Evolutionary conservation across 2,113 vertebrate species (phyloP).

Genomic region (Mus musculus): GRCm39 chr5:122040501-122041000

Average conservation of each 20-base stretch:
- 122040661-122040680: slow-evolving; percentile 38
- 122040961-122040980: neutral
- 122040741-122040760: neutral
- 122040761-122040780: neutral
- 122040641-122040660: slow-evolving; percentile 48
- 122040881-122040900: neutral
- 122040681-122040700: neutral
- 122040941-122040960: neutral
- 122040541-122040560: neutral
- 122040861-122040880: neutral
- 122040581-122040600: slow-evolving; percentile 59
- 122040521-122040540: neutral
- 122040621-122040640: slow-evolving; percentile 5
- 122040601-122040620: neutral
- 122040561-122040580: slow-evolving; percentile 37
- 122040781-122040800: neutral
- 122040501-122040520: neutral
- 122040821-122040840: neutral
- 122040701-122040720: neutral
- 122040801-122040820: neutral
- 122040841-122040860: neutral
- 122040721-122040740: neutral
- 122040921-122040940: neutral
- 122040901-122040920: neutral
- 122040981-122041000: neutral